These are phyloP conservation scores for Lithophane leautieri DNA, from an alignment of 2,888 invertebrate genomes.

Conservation along the genomic window DNA sequence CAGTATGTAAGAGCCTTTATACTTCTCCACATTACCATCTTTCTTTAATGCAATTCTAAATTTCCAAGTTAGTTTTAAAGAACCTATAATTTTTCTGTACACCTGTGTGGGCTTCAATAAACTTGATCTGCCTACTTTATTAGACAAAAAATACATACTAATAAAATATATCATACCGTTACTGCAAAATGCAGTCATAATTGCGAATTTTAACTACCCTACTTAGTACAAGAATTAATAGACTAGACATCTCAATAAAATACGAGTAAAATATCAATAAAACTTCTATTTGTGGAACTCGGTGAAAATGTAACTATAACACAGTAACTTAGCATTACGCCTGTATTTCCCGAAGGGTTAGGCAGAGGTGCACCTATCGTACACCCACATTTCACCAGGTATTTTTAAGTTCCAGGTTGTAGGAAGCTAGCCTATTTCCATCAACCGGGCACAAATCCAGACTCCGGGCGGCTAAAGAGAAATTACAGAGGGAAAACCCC, in stretches of 20 bases:
- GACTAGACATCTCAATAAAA: slow-evolving; percentile 58
- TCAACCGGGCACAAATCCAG: too few relatives aligned
- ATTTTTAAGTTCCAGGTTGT: too few relatives aligned
- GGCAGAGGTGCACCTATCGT: too few relatives aligned
- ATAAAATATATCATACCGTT: slow-evolving; percentile 34
- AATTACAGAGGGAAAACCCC: too few relatives aligned
- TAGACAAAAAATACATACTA: slow-evolving; percentile 41
- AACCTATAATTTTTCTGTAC: neutral
- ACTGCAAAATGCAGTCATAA: slow-evolving; percentile 37
- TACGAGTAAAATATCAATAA: slow-evolving; percentile 59
- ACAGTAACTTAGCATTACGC: too few relatives aligned
- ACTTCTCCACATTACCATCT: neutral
- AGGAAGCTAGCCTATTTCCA: too few relatives aligned
- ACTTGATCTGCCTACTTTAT: slow-evolving; percentile 33
- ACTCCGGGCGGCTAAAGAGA: too few relatives aligned
- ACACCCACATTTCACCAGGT: too few relatives aligned
- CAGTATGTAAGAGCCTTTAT: neutral
- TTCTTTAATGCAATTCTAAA: neutral
- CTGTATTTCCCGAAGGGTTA: too few relatives aligned
- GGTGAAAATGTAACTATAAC: slow-evolving; percentile 31
- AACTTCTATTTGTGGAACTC: slow-evolving; percentile 53
- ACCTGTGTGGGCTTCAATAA: slow-evolving; percentile 29
- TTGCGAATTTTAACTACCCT: slow-evolving; percentile 48
- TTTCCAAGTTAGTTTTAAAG: slow-evolving; percentile 1
- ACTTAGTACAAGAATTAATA: slow-evolving; percentile 54